Evolutionary conservation across 2,113 vertebrate genomes (phyloP).

Genomic region (Notechis scutatus): DNA sequence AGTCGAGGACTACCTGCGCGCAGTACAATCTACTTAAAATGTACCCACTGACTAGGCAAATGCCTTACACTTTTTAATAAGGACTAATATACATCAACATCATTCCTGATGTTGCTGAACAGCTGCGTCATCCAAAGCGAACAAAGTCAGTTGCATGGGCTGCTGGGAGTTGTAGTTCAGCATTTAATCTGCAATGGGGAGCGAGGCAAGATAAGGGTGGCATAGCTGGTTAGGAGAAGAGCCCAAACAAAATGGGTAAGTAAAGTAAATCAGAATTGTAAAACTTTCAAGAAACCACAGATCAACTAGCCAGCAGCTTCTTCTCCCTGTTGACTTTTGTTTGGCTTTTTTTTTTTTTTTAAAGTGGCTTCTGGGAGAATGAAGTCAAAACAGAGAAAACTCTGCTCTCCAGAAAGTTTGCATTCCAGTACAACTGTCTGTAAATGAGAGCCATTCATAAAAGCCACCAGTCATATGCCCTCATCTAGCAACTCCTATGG

Average conservation of each 20-base stretch:
- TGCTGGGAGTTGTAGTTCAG: background rate
- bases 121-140: background rate
- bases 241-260: background rate
- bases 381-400: background rate
- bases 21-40: background rate
- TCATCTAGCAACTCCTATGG: background rate
- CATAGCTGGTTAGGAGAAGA: background rate
- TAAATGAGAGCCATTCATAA: background rate
- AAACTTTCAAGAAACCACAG: background rate
- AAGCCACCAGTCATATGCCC: background rate
- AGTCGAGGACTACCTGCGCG: background rate
- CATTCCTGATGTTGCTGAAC: background rate
- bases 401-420: background rate
- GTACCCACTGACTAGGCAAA: slow-evolving; percentile 7
- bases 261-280: background rate
- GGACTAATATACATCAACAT: background rate
- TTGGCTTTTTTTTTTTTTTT: background rate
- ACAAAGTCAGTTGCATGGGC: background rate
- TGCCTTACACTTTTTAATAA: background rate
- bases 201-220: background rate
- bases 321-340: background rate
- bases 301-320: background rate
- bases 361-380: background rate
- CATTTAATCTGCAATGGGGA: background rate
- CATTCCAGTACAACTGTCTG: background rate